These are phyloP conservation scores for Cardiocondyla obscurior DNA, from an alignment of 1,140 invertebrate species.

Conservation along the genomic window DNA sequence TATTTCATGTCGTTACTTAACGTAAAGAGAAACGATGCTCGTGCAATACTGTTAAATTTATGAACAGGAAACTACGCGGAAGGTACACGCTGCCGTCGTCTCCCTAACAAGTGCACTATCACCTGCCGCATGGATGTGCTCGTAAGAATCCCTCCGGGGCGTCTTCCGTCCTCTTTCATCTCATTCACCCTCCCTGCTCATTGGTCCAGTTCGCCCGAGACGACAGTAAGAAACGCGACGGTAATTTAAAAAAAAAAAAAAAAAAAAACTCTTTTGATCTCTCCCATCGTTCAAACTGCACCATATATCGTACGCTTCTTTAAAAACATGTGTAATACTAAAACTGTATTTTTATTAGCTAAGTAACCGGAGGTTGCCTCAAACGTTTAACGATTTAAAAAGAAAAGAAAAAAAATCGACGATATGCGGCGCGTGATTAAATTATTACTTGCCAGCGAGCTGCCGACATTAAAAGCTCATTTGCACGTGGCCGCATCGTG, in stretches of 20 bases:
- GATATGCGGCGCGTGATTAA: conserved; percentile 27
- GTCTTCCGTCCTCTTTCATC: conserved; percentile 49
- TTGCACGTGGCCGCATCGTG: conserved; percentile 40
- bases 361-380: conserved; percentile 22
- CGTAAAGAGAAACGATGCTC: conserved; percentile 35
- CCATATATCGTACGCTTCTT: background rate
- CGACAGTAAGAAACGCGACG: conserved; percentile 22
- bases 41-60: conserved; percentile 34
- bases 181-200: conserved; percentile 30
- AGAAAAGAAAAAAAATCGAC: background rate
- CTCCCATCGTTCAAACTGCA: background rate
- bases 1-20: conserved; percentile 37
- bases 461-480: conserved; percentile 44
- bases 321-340: background rate
- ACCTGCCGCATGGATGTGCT: background rate
- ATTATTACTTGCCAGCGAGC: conserved; percentile 55
- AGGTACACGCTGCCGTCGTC: background rate
- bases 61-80: conserved; percentile 34
- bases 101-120: conserved; percentile 36
- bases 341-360: background rate
- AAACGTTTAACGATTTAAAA: background rate
- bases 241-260: conserved; percentile 44
- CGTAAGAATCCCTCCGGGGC: conserved; percentile 12
- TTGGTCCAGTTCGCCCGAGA: conserved; percentile 25
- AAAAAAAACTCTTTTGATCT: background rate